Conservation (phyloP, 2,888 invertebrate species). For the Agrochola lota region DNA sequence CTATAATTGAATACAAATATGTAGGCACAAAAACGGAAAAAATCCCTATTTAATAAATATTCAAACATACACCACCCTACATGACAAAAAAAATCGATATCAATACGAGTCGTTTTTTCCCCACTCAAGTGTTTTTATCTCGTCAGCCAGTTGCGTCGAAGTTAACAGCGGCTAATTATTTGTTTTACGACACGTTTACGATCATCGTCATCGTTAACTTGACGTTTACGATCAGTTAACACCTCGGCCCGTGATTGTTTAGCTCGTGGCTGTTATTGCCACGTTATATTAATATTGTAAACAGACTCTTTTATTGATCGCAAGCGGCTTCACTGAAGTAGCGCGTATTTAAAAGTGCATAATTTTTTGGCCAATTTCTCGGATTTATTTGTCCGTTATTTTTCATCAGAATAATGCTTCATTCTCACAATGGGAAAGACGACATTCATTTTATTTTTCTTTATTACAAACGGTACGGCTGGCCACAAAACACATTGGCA, state of each 20-base stretch:
- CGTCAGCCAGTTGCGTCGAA: conserved; percentile 67
- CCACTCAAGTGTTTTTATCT: conserved; percentile 68
- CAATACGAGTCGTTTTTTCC: conserved; percentile 50
- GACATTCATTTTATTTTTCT: conserved; percentile 29
- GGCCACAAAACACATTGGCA: conserved; percentile 44
- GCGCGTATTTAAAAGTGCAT: conserved; percentile 30
- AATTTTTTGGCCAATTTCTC: conserved; percentile 16
- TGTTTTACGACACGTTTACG: conserved; percentile 89
- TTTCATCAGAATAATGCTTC: conserved; percentile 29
- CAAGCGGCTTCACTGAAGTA: conserved; percentile 49
- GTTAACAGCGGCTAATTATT: conserved; percentile 84
- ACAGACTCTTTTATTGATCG: conserved; percentile 68
- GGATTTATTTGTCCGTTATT: conserved; percentile 10
- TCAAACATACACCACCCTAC: conserved; percentile 21
- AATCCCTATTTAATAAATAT: conserved; percentile 1
- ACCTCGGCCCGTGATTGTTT: conserved; percentile 84
- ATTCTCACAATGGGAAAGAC: conserved; percentile 1
- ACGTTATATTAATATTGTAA: conserved; percentile 83
- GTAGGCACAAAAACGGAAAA: background rate
- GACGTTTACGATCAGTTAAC: conserved; percentile 89
- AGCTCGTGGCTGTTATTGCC: conserved; percentile 75
- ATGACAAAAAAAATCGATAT: conserved; percentile 27
- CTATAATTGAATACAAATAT: background rate
- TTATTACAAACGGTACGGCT: conserved; percentile 19
- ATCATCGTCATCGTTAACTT: conserved; percentile 86